Evolutionary conservation across 2,888 invertebrate genomes (phyloP), one percentile per base, ranked within the genome.

Genomic region (Latrodectus elegans): DNA sequence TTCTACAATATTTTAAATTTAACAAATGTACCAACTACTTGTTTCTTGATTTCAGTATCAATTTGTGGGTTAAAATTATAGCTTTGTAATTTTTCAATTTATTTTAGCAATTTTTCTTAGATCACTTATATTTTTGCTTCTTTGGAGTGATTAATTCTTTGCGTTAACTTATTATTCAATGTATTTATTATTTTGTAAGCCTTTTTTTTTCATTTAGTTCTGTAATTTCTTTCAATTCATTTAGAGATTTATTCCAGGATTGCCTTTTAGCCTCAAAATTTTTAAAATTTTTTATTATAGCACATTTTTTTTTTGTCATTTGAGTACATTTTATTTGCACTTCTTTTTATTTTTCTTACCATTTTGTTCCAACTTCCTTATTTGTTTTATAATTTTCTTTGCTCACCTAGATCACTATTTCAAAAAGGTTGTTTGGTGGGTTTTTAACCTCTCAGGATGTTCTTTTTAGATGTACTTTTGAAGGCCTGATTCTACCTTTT

Each of bases 71-170:
- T 55, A 14, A 14, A 55, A 55, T 10, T 55, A 55, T 55, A 55
- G 11, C 10, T 10, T 55, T 55, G 55, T 14, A 55, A 12, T 55
- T 10, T 14, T 55, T 10, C 55, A 14, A 55, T 14, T 55, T 17
- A n/a, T 67, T 67, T 14, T 67, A 67, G 67, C n/a, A n/a, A n/a
- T 67, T 67, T n/a, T n/a, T 17, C 67, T 17, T 67, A 15, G 55
- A 55, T 6, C 55, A 14, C 55, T 3, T 11, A 55, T 55, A 11
- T 55, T 15, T 55, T 55, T 55, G 55, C 15, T 15, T 55, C 55
- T 15, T 14, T 55, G 11, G 55, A 8, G 8, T 55, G 55, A 8
- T 55, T 55, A 55, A 55, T 6, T 55, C 15, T 55, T 55, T 11
- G 8, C 11, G 6, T 55, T 55, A 11, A 14, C 15, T 55, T 55